A percentile compares a stretch with the other conserved stretches of the same genome.
Conservation (phyloP, 2,888 invertebrate species). For the Drosophila testacea region DNA sequence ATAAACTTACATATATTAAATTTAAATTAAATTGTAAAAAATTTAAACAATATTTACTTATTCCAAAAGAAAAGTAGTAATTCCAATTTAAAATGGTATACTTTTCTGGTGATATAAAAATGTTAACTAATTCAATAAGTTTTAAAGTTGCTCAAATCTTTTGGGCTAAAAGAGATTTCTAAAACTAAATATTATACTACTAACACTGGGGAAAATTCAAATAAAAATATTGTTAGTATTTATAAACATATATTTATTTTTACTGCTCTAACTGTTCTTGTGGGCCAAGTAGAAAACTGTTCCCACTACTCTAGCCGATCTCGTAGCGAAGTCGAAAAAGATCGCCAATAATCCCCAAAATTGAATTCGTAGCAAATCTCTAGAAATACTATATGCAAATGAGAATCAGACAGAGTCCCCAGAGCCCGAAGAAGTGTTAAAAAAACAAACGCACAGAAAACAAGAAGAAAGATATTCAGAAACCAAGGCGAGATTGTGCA, state of each 20-base stretch:
- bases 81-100: no score
- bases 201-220: no score
- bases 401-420: conserved; percentile 6
- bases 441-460: conserved; percentile 40
- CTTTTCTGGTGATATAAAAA: no score
- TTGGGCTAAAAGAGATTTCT: no score
- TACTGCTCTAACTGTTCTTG: not conserved
- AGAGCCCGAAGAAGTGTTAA: conserved; percentile 46
- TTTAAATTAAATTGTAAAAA: no score
- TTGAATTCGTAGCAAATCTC: conserved; percentile 9
- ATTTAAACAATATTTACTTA: no score
- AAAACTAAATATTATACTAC: not conserved
- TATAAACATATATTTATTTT: no score
- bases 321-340: not conserved
- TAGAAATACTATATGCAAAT: conserved; percentile 15
- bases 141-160: no score
- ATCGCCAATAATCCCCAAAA: conserved; percentile 3
- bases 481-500: conserved; percentile 41
- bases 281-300: not conserved
- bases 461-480: conserved; percentile 31
- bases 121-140: no score
- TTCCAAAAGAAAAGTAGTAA: no score
- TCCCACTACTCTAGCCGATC: not conserved
- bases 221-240: no score
- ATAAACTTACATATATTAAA: not conserved